These are phyloP conservation scores for Myotis planiceps DNA, from an alignment of 2,797 vertebrate genomes.

Conservation along the genomic window DNA sequence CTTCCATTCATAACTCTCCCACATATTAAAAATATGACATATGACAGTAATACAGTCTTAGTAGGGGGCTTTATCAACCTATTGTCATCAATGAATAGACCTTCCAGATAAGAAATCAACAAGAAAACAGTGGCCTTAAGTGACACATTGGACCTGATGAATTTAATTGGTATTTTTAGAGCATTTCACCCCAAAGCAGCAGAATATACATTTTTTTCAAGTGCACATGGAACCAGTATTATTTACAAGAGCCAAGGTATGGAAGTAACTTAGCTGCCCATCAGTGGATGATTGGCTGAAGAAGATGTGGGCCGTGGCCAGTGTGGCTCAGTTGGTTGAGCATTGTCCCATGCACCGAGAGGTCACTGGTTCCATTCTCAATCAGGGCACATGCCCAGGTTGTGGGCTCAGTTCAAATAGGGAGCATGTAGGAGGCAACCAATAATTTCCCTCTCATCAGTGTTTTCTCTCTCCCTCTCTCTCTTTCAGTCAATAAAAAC, in stretches of 20 bases:
- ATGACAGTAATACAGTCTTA: too few species aligned
- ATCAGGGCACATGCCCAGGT: not conserved
- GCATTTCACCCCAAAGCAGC: not conserved
- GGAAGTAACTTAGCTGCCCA: not conserved
- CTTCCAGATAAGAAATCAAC: not conserved
- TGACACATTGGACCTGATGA: not conserved
- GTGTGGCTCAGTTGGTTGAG: not conserved
- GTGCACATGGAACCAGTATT: not conserved
- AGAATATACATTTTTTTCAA: not conserved
- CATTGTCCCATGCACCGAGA: not conserved
- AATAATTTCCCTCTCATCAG: not conserved
- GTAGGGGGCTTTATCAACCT: not conserved
- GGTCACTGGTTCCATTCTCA: not conserved
- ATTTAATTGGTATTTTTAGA: not conserved
- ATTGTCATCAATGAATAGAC: not conserved
- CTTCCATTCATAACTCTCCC: not conserved
- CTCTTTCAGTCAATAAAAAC: not conserved
- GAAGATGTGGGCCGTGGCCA: not conserved
- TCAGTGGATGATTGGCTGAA: not conserved
- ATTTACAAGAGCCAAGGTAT: not conserved
- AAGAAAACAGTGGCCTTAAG: not conserved
- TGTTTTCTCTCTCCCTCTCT: not conserved
- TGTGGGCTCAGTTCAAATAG: not conserved
- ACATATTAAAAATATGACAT: not conserved
- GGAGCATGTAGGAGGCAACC: not conserved